These are phyloP conservation scores for Drosophila punjabiensis DNA, from an alignment of 1,140 invertebrate species.

Conservation along the genomic window DNA sequence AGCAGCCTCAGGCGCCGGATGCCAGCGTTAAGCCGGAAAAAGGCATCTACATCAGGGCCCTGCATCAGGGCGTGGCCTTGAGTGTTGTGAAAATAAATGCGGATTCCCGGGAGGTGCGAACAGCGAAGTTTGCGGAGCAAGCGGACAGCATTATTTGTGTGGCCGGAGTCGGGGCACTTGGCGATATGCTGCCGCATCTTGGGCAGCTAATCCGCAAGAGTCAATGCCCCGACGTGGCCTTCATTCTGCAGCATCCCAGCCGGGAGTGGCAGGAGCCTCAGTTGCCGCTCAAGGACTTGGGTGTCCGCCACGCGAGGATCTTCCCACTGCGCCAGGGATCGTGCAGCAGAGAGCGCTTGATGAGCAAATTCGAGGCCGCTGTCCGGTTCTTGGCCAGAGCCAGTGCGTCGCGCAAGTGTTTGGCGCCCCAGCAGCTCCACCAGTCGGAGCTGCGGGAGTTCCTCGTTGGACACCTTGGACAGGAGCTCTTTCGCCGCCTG, in stretches of 20 bases:
- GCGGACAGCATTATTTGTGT: slow-evolving; percentile 69
- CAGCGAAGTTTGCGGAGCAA: slow-evolving; percentile 18
- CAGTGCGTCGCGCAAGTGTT: background rate
- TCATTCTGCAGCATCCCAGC: slow-evolving; percentile 44
- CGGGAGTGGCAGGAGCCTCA: slow-evolving; percentile 42
- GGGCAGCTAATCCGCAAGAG: slow-evolving; percentile 9
- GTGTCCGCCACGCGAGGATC: slow-evolving; percentile 27
- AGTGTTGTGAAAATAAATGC: slow-evolving; percentile 72
- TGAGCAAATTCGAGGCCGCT: slow-evolving; percentile 38
- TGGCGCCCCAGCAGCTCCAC: slow-evolving; percentile 17
- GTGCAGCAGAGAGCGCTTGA: slow-evolving; percentile 33
- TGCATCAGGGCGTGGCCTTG: slow-evolving; percentile 67
- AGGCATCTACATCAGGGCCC: slow-evolving; percentile 48
- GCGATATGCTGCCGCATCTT: slow-evolving; percentile 20
- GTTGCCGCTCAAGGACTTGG: slow-evolving; percentile 57
- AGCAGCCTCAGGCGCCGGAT: slow-evolving; percentile 20
- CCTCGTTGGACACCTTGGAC: slow-evolving; percentile 48
- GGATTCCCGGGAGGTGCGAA: background rate
- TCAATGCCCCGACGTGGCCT: slow-evolving; percentile 32
- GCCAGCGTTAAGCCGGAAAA: background rate
- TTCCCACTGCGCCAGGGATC: slow-evolving; percentile 14
- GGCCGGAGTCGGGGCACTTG: slow-evolving; percentile 11
- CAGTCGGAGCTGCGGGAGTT: slow-evolving; percentile 51
- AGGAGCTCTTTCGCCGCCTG: slow-evolving; percentile 89
- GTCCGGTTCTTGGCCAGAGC: slow-evolving; percentile 54